Conservation (phyloP, 2,113 vertebrate species). For the Sturnus vulgaris region DNA sequence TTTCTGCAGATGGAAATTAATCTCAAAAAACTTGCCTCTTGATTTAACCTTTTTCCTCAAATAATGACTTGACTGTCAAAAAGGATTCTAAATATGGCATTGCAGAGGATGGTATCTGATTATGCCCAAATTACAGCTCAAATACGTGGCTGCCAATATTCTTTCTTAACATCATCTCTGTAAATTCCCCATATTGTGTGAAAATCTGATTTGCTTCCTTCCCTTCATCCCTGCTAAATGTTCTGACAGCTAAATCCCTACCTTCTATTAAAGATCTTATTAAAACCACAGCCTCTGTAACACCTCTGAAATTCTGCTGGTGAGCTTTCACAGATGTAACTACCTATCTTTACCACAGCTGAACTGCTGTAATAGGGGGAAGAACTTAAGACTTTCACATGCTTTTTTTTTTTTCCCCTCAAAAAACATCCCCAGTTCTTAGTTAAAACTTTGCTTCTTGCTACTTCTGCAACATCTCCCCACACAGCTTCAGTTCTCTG, state of each 20-base stretch:
- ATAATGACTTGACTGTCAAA: not conserved
- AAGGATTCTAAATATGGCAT: not conserved
- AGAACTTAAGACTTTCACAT: not conserved
- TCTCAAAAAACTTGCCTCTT: not conserved
- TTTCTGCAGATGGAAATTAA: conserved; percentile 18
- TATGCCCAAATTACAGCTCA: not conserved
- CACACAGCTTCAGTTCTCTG: not conserved
- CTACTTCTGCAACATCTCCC: not conserved
- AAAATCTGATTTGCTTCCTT: conserved; percentile 24
- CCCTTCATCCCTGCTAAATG: not conserved
- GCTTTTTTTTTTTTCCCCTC: accelerated
- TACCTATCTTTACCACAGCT: not conserved
- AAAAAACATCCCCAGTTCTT: not conserved
- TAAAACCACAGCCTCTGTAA: not conserved
- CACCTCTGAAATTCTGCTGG: not conserved
- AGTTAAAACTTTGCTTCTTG: not conserved
- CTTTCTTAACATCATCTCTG: not conserved
- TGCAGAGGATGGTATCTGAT: not conserved
- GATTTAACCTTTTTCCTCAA: not conserved
- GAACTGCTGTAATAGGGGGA: not conserved
- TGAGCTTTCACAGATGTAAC: not conserved
- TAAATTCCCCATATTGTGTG: not conserved
- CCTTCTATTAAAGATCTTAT: not conserved
- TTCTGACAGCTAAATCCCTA: not conserved
- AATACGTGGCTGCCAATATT: not conserved